phyloP scores from a whole-genome alignment of 2,113 vertebrate species.

The Crotalus viridis region DNA sequence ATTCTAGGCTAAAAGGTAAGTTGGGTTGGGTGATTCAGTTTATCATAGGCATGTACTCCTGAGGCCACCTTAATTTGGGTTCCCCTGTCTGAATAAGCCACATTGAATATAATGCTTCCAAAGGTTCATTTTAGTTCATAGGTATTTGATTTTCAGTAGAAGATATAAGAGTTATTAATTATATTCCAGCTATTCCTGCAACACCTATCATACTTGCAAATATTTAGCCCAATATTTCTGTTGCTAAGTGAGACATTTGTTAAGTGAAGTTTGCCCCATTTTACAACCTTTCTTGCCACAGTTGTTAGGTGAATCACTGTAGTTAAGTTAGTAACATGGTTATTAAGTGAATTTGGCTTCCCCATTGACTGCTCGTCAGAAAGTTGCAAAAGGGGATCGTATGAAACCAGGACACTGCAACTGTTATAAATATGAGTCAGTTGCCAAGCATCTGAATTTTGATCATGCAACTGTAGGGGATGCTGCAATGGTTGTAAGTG shows the following conservation, averaged over 20 bases:
- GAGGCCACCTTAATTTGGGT: neutral
- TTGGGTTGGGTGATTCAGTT: neutral
- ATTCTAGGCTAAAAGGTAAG: neutral
- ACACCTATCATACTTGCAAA: neutral
- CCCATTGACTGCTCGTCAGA: neutral
- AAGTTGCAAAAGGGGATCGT: too few species aligned
- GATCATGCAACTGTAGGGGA: too few species aligned
- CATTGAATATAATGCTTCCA: neutral
- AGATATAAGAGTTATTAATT: too few species aligned
- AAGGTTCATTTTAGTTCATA: neutral
- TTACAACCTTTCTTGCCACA: neutral
- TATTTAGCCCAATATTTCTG: neutral
- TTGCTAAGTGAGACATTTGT: neutral
- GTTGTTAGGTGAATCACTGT: neutral
- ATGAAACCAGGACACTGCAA: too few species aligned
- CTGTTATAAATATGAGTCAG: too few species aligned
- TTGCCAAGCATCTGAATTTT: too few species aligned
- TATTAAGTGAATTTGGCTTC: neutral
- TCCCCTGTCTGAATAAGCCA: neutral
- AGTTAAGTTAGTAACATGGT: neutral
- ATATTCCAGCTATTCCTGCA: neutral
- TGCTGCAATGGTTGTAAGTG: too few species aligned
- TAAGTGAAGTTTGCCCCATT: neutral
- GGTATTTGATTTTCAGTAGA: neutral
- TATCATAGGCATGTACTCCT: neutral